Evolutionary conservation across 2,113 vertebrate genomes (phyloP), one percentile per base, ranked within the genome.

Genomic region (Boulengerochromis microlepis): DNA sequence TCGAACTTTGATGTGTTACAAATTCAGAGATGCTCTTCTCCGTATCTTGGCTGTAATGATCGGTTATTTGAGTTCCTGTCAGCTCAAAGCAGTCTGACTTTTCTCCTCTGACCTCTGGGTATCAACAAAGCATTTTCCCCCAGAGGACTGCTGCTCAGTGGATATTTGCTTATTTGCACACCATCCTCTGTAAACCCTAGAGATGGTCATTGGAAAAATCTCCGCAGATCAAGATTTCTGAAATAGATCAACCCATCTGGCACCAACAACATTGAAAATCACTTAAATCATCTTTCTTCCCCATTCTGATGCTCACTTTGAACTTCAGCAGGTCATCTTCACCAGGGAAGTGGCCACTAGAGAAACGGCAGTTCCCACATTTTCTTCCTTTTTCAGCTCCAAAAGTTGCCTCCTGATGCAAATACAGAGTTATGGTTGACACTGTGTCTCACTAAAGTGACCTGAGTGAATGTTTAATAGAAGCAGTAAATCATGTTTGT

Each of bases 271-370:
- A 47, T 2, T 0, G 5, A 19, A 47, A 71, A 35, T 24, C 1
- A 71, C 11, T 40, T 40, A 71, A 71, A 42, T 71, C 64, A 15
- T 13, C 35, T 40, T 69, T 69, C 35, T 40, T 40, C 35, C 5
- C 19, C 35, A 24, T 71, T 4, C n/a, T 40, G 1, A 71, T 71
- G 7, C n/a, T 24, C 66, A 71, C 12, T 42, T 0, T 0, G 12
- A 42, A 42, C 35, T 71, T 71, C 66, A 71, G n/a, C 66, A 15
- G 35, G 1, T 42, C 22, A 10, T 42, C 38, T 71, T 42, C 42
- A 76, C 42, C 42, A 50, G 24, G 42, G 2, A 78, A 3, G 26
- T 52, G 26, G 74, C 45, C 3, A 78, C 6, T 78, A 31, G 10
- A 33, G 45, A 31, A 50, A 78, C 0, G 11, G 74, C 45, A 50